These are phyloP conservation scores for Pogonomyrmex californicus DNA, from an alignment of 1,140 invertebrate genomes.

Conservation along the genomic window DNA sequence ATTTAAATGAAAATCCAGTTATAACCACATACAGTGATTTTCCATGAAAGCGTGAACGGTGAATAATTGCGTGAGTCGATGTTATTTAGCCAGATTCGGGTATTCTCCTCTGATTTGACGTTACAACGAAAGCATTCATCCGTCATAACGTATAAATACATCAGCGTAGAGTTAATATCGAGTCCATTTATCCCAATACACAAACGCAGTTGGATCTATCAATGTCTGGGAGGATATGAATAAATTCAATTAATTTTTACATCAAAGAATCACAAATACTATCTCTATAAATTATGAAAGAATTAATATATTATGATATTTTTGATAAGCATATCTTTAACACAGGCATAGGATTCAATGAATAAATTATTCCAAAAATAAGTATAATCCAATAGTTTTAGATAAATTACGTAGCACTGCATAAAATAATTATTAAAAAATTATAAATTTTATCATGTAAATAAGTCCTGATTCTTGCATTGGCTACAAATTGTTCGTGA, in stretches of 20 bases:
- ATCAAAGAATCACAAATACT: background rate
- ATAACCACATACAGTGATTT: background rate
- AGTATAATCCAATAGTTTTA: background rate
- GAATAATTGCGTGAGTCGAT: constrained; percentile 14
- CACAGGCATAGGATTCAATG: background rate
- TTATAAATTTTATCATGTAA: constrained; percentile 60
- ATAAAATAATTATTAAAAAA: constrained; percentile 70
- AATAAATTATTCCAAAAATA: background rate
- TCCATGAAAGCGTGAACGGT: background rate
- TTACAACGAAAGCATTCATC: constrained; percentile 36
- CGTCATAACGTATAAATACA: constrained; percentile 17
- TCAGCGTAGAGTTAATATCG: constrained; percentile 45
- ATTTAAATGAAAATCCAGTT: constrained; percentile 34
- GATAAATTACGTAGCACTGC: constrained; percentile 55
- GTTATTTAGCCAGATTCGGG: constrained; percentile 5
- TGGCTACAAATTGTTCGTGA: constrained; percentile 61
- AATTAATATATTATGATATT: constrained; percentile 16
- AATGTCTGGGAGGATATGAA: background rate
- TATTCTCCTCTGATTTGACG: constrained; percentile 35
- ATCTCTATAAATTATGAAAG: background rate
- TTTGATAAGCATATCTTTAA: background rate
- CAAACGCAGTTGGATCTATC: background rate
- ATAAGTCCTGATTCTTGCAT: constrained; percentile 57
- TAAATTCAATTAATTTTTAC: constrained; percentile 32
- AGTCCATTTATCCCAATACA: constrained; percentile 7